phyloP scores from a whole-genome alignment of 2,888 invertebrate genomes.

The Acanthosepion pharaonis region DNA sequence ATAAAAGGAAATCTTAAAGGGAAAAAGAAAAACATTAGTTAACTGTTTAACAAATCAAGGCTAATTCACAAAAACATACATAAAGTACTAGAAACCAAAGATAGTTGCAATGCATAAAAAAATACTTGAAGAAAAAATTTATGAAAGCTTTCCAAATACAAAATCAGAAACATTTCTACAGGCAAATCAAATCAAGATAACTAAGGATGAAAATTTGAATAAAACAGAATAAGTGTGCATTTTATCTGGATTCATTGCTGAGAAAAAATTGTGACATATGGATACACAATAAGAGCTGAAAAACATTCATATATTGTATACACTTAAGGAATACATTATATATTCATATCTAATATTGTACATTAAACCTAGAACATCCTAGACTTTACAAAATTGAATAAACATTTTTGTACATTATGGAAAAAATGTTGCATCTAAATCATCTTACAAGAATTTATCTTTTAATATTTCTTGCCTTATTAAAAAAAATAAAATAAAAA shows the following conservation, averaged over 20 bases:
- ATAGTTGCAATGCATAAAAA: neutral
- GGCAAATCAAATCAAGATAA: neutral
- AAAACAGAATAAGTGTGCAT: neutral
- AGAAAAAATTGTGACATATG: neutral
- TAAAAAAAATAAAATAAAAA: too few relatives aligned
- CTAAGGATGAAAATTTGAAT: neutral
- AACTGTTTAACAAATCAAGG: neutral
- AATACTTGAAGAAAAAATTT: neutral
- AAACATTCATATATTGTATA: neutral
- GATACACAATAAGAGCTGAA: neutral
- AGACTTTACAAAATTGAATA: too few relatives aligned
- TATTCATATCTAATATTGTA: too few relatives aligned
- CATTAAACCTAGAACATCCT: too few relatives aligned
- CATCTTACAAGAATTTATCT: too few relatives aligned
- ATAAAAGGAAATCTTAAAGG: neutral
- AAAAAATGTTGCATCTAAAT: too few relatives aligned
- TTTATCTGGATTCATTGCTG: neutral
- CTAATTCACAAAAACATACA: neutral
- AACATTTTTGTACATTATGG: too few relatives aligned
- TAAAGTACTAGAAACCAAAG: neutral
- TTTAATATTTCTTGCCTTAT: too few relatives aligned
- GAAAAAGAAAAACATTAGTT: neutral
- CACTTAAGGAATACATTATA: neutral
- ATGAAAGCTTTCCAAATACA: neutral
- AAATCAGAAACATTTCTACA: neutral